Evolutionary conservation across 2,797 vertebrate species (phyloP).

Genomic region (Coluber constrictor): DNA sequence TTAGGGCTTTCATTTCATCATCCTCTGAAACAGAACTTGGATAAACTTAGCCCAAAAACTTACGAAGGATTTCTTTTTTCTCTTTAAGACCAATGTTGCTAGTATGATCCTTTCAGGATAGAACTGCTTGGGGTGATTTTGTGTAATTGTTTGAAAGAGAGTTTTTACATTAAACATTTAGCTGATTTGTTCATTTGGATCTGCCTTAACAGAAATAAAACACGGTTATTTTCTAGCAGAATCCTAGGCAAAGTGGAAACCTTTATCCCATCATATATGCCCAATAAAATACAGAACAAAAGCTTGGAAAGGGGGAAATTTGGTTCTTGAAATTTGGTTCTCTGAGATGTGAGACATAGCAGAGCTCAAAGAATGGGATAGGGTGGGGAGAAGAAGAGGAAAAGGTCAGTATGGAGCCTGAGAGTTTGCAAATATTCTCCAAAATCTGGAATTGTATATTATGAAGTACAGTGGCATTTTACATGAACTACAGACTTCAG

Average conservation of each 20-base stretch:
- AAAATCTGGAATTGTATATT: conserved; percentile 3
- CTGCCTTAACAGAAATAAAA: conserved; percentile 8
- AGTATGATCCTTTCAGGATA: not conserved
- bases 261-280: not conserved
- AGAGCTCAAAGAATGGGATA: accelerated
- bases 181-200: not conserved
- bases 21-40: conserved; percentile 2
- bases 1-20: conserved; percentile 2
- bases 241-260: not conserved
- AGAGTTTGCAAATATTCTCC: conserved; percentile 5
- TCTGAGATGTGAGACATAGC: not conserved
- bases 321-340: not conserved
- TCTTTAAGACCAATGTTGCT: conserved; percentile 11
- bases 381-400: not conserved
- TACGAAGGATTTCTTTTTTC: not conserved
- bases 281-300: accelerated
- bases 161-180: not conserved
- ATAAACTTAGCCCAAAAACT: not conserved
- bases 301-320: not conserved
- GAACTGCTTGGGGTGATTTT: not conserved
- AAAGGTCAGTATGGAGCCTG: not conserved
- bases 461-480: not conserved
- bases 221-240: not conserved
- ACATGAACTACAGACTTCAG: not conserved
- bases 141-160: not conserved